Conservation (phyloP, 2,888 invertebrate genomes). For the Norana najaformis region DNA sequence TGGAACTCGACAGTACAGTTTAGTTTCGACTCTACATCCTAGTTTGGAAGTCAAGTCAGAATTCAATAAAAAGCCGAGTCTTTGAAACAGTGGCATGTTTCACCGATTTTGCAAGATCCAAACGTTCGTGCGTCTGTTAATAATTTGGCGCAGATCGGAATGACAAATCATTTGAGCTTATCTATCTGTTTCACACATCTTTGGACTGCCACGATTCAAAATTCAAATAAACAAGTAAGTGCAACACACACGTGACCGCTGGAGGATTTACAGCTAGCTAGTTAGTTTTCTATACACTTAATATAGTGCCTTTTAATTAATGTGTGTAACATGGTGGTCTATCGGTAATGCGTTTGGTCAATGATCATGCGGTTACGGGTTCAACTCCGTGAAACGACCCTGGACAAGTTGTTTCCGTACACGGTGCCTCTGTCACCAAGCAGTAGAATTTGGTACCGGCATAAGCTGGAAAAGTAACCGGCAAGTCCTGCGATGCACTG, state of each 20-base stretch:
- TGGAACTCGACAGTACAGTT: not conserved
- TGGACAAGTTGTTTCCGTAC: too few relatives aligned
- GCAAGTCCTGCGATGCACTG: too few relatives aligned
- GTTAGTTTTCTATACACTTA: not conserved
- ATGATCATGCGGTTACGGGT: too few relatives aligned
- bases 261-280: not conserved
- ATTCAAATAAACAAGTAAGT: not conserved
- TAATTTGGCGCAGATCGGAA: not conserved
- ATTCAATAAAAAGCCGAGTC: not conserved
- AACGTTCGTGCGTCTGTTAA: not conserved
- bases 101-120: not conserved
- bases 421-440: too few relatives aligned
- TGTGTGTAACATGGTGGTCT: too few relatives aligned
- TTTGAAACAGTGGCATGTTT: not conserved
- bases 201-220: not conserved
- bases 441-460: too few relatives aligned
- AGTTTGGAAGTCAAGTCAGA: not conserved
- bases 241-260: not conserved
- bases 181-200: not conserved
- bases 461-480: too few relatives aligned
- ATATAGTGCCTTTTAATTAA: not conserved
- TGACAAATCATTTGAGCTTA: not conserved
- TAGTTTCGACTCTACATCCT: not conserved
- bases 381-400: too few relatives aligned
- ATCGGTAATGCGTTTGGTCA: too few relatives aligned